Evolutionary conservation across 1,140 invertebrate species (phyloP), one percentile per base, ranked within the genome.

Genomic region (Berghia stephanieae): DNA sequence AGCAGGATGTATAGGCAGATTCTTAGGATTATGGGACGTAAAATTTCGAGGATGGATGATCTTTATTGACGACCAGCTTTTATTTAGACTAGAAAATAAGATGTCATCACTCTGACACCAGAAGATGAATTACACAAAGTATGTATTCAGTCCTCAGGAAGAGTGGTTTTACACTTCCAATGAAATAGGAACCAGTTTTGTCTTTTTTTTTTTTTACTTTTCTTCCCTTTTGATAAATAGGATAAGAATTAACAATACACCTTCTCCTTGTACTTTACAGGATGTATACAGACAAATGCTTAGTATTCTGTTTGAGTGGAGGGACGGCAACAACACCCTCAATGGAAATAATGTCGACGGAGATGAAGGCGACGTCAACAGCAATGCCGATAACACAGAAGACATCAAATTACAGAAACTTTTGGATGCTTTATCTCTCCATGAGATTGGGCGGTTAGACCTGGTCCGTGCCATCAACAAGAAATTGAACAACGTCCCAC

Each of bases 281-380:
- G 55, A 74, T 55, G 38, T 55, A 1, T 75, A 72, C 57, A 27
- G 72, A n/a, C 76, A 77, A 69, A 80, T 80, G 34, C 16, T 80
- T n/a, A 55, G 24, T 16, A 77, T 72, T 0, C 77, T 80, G 3
- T 42, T 27, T 18, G 2, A 52, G 46, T 78, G 79, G 77, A n/a
- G 77, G 0, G 55, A 67, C 2, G 34, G 13, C 38, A 63, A 71
- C 63, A 8, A 6, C 42, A 74, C 8, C 55, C 24, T 13, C 38
- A 74, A 63, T 42, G 27, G 38, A 40, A 75, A 66, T 34, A 24
- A 34, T n/a, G 16, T 60, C 1, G 21, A 74, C 2, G 44, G 36
- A 21, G 73, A 42, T 27, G 73, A 44, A 18, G 57, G 43, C 24
- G 73, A 75, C 24, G 42, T 27, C 3, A 31, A 13, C 6, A 24